These are phyloP conservation scores for Empis stercorea DNA, from an alignment of 2,888 invertebrate genomes.

Conservation along the genomic window DNA sequence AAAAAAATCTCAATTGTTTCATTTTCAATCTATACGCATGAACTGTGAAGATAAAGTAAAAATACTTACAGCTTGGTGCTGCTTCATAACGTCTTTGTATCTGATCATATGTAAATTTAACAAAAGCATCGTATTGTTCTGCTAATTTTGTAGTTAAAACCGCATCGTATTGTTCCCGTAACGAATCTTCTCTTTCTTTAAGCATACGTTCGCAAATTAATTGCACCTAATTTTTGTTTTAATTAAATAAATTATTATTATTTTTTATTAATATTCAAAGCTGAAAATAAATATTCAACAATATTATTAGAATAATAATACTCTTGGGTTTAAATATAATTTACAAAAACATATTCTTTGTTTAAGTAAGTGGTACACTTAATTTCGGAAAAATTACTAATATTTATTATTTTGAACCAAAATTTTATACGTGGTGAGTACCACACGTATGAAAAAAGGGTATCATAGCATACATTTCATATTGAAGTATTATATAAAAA, in stretches of 20 bases:
- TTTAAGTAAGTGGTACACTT: too few relatives aligned
- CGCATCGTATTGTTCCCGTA: conserved; percentile 89
- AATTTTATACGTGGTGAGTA: too few relatives aligned
- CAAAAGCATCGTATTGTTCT: conserved; percentile 98
- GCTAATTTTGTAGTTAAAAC: conserved; percentile 87
- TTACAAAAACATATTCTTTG: too few relatives aligned
- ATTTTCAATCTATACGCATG: too few relatives aligned
- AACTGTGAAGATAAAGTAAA: not conserved
- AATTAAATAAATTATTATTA: not conserved
- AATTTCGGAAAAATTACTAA: too few relatives aligned
- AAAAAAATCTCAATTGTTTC: not conserved
- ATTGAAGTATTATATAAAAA: not conserved
- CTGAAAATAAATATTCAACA: too few relatives aligned
- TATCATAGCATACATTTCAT: not conserved
- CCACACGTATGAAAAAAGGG: too few relatives aligned
- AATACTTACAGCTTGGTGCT: conserved; percentile 35
- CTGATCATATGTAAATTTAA: conserved; percentile 97
- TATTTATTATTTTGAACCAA: too few relatives aligned
- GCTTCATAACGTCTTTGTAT: conserved; percentile 62
- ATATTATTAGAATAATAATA: too few relatives aligned
- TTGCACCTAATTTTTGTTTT: conserved; percentile 62
- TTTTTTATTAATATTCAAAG: too few relatives aligned
- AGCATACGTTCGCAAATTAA: conserved; percentile 96
- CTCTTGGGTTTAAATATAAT: too few relatives aligned
- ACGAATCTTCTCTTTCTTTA: conserved; percentile 85